A percentile compares a stretch with the other conserved stretches of the same genome.
These are phyloP conservation scores for Brevimyrus niger DNA, from an alignment of 2,113 vertebrate species.

Conservation along the genomic window DNA sequence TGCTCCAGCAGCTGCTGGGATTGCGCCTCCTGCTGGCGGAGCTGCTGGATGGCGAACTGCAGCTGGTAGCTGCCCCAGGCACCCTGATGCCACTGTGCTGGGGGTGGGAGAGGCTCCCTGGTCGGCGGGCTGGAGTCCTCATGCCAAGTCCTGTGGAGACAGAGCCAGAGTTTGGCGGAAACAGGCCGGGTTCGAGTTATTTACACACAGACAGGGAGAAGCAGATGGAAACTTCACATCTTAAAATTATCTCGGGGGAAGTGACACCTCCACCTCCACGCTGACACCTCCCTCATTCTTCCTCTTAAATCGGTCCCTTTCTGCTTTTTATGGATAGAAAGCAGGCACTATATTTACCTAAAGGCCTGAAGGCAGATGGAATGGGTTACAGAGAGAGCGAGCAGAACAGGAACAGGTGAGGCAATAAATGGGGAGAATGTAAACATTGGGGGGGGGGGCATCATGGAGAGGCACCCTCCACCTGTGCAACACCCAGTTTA, in stretches of 20 bases:
- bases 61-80: slow-evolving; percentile 66
- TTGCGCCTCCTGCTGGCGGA: slow-evolving; percentile 79
- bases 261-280: background rate
- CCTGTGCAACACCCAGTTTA: background rate
- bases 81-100: slow-evolving; percentile 54
- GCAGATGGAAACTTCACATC: background rate
- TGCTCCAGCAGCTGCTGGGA: slow-evolving; percentile 70
- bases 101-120: slow-evolving; percentile 40
- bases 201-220: background rate
- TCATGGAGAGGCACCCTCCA: background rate
- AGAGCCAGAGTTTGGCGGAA: background rate
- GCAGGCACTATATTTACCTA: background rate
- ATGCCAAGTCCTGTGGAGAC: slow-evolving; percentile 49
- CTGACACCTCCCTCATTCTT: background rate
- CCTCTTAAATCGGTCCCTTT: background rate
- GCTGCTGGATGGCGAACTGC: slow-evolving; percentile 78
- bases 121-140: slow-evolving; percentile 52
- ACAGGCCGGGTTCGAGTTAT: background rate
- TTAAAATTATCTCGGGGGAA: background rate
- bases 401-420: background rate
- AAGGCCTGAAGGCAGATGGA: background rate
- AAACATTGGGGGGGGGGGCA: background rate
- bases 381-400: background rate
- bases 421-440: background rate
- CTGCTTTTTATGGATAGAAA: background rate